phyloP scores from a whole-genome alignment of 2,888 invertebrate species.

The Pollenia griseotomentosa region DNA sequence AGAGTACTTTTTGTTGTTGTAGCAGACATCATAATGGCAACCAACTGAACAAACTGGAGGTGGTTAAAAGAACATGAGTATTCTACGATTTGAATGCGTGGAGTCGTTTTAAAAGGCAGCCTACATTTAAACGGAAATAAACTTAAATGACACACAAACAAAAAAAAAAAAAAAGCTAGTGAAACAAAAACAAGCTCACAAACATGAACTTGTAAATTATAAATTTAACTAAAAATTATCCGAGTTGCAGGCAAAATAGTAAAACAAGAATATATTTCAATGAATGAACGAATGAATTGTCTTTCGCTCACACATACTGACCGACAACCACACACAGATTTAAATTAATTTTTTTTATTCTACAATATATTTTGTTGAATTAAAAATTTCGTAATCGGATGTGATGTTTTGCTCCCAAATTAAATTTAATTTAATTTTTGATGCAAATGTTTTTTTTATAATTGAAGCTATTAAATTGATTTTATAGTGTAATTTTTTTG shows the following conservation, averaged over 20 bases:
- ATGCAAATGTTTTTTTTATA: slow-evolving; percentile 1
- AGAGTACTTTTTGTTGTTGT: slow-evolving; percentile 33
- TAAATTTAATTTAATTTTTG: slow-evolving; percentile 9
- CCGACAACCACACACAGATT: slow-evolving; percentile 30
- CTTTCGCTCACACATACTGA: slow-evolving; percentile 44
- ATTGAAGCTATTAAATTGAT: slow-evolving; percentile 13
- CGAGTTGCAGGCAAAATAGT: slow-evolving; percentile 41
- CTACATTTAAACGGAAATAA: slow-evolving; percentile 73
- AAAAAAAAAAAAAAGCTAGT: slow-evolving; percentile 2
- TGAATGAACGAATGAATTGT: slow-evolving; percentile 32
- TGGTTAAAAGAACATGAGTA: slow-evolving; percentile 45
- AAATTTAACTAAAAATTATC: slow-evolving; percentile 11
- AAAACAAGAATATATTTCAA: slow-evolving; percentile 27
- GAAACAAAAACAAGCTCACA: slow-evolving; percentile 15
- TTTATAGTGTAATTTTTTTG: slow-evolving; percentile 29
- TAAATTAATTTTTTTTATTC: no score
- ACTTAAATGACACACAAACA: slow-evolving; percentile 55
- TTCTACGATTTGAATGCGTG: slow-evolving; percentile 55
- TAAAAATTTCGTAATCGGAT: slow-evolving; percentile 10
- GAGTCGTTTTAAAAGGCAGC: slow-evolving; percentile 47
- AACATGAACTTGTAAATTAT: slow-evolving; percentile 48
- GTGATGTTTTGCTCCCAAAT: not conserved
- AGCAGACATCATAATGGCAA: slow-evolving; percentile 50
- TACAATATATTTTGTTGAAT: slow-evolving; percentile 4
- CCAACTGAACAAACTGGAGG: slow-evolving; percentile 53